These are phyloP conservation scores for Agriotes lineatus DNA, from an alignment of 2,888 invertebrate genomes.

Conservation along the genomic window DNA sequence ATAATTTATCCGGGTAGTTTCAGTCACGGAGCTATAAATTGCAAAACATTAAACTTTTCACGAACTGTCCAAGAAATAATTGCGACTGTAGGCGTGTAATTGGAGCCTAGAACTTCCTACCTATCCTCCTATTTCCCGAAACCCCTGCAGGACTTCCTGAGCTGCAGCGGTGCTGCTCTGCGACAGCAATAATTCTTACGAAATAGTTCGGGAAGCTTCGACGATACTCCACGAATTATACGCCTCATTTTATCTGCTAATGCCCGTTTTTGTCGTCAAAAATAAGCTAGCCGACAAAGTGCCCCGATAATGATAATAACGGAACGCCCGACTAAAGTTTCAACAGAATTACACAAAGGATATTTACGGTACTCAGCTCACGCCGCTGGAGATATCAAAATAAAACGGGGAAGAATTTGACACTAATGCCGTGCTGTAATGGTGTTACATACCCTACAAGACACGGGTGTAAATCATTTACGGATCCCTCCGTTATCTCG, in stretches of 20 bases:
- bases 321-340: neutral
- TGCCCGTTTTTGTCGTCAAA: constrained; percentile 17
- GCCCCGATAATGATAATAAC: constrained; percentile 16
- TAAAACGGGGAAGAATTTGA: constrained; percentile 13
- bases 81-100: constrained; percentile 63
- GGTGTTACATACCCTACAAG: constrained; percentile 14
- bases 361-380: constrained; percentile 3
- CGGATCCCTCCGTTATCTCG: constrained; percentile 6
- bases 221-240: constrained; percentile 32
- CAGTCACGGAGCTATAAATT: constrained; percentile 61
- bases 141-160: constrained; percentile 44
- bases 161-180: constrained; percentile 28
- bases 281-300: constrained; percentile 12
- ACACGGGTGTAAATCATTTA: constrained; percentile 21
- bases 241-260: constrained; percentile 32
- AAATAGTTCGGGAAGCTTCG: constrained; percentile 35
- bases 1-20: constrained; percentile 57
- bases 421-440: constrained; percentile 13
- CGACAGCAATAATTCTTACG: constrained; percentile 37
- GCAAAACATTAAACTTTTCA: constrained; percentile 63
- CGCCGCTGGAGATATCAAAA: constrained; percentile 1
- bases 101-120: constrained; percentile 53
- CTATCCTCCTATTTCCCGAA: constrained; percentile 47
- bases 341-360: neutral
- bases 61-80: constrained; percentile 64